Evolutionary conservation across 2,113 vertebrate species (phyloP).

Genomic region (Oryzias melastigma): DNA sequence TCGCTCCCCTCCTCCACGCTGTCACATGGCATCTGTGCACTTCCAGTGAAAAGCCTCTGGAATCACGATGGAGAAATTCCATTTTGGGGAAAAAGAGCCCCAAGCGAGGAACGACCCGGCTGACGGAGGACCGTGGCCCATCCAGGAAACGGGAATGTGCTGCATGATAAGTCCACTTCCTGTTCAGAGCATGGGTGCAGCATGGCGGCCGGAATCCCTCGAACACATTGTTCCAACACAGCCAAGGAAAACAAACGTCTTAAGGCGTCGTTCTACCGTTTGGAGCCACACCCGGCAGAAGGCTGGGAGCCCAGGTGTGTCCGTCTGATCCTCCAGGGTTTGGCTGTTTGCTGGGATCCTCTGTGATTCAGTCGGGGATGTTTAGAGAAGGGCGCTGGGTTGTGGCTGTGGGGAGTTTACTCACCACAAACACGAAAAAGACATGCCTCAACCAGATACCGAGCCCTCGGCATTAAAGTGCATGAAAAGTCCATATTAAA

Average conservation of each 20-base stretch:
- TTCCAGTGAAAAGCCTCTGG: too few relatives aligned
- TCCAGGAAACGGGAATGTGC: slow-evolving; percentile 27
- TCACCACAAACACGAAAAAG: too few relatives aligned
- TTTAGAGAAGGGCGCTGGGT: neutral
- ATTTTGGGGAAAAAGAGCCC: too few relatives aligned
- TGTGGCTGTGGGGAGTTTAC: neutral
- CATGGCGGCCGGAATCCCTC: neutral
- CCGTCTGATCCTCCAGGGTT: neutral
- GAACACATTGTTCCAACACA: neutral
- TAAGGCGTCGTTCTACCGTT: neutral
- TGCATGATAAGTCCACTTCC: slow-evolving; percentile 44
- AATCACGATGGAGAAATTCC: too few relatives aligned
- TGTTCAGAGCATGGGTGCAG: slow-evolving; percentile 2
- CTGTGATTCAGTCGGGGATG: neutral
- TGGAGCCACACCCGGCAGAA: slow-evolving; percentile 20
- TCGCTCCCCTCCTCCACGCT: too few relatives aligned
- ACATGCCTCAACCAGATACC: too few relatives aligned
- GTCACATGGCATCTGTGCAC: too few relatives aligned
- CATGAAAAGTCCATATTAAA: too few relatives aligned
- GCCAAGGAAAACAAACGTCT: neutral
- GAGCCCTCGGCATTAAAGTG: too few relatives aligned
- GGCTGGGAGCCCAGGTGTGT: neutral
- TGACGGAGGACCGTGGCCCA: too few relatives aligned
- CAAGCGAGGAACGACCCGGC: too few relatives aligned
- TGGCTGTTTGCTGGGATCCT: neutral